Evolutionary conservation across 2,888 invertebrate genomes (phyloP), one percentile per base, ranked within the genome.

Genomic region (Seira sanloemensis): DNA sequence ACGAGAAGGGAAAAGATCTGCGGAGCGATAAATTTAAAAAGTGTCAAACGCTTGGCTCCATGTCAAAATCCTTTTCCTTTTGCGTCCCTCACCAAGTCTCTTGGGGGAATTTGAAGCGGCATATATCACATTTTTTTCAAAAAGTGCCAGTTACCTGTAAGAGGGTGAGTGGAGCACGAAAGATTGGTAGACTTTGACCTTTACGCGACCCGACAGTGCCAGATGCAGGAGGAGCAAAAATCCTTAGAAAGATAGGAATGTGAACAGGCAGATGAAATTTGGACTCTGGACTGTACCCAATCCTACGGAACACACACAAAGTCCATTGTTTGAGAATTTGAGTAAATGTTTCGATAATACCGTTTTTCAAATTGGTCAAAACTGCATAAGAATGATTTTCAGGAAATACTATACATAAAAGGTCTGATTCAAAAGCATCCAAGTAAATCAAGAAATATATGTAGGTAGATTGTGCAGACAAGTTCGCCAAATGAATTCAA

Each of bases 11-110:
- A 74, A 80, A 62, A 68, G 79, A 67, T 74, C 74, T 80, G 79
- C 73, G 80, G 69, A 75, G 75, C 80, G 75, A 80, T 80, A 80
- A 80, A 80, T 80, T 80, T 80, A 68, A 80, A 74, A 74, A 80
- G 80, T 80, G 80, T 80, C 80, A 80, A 80, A 80, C 68, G 69
- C 68, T 75, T 80, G 80, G 80, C 80, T 75, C 69, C 69, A 16
- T 80, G 74, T 80, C 80, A 80, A 80, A 80, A 73, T 21, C 27
- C 19, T 71, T 71, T 65, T 58, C 62, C 26, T 19, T 21, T 58
- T 50, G 68, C 68, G 67, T 62, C 62, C 62, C 62, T 62, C 62
- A 21, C 21, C 12, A 62, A 62, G 21, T 62, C 62, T 62, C 62
- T 21, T 21, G 62, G 62, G 62, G 21, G 62, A 62, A 62, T 62